phyloP scores from a whole-genome alignment of 1,140 invertebrate species.

The Diplogasteroides magnus region DNA sequence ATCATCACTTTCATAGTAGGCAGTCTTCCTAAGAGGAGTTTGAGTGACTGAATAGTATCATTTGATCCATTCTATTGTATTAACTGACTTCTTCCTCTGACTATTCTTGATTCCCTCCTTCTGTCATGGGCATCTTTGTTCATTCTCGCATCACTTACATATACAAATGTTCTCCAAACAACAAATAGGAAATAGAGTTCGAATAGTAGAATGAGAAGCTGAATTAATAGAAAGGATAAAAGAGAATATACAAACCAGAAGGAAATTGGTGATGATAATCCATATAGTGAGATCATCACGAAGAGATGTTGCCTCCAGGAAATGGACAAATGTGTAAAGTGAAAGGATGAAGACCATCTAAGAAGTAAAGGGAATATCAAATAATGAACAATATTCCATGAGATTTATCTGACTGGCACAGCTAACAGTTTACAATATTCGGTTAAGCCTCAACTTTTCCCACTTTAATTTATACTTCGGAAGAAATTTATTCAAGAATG shows the following conservation, averaged over 20 bases:
- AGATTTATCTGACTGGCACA: neutral
- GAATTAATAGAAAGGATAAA: too few species aligned
- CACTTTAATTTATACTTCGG: too few species aligned
- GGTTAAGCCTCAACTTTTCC: too few species aligned
- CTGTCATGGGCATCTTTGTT: neutral
- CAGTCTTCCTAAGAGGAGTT: too few species aligned
- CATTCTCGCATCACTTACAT: neutral
- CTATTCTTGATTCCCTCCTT: neutral
- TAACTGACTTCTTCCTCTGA: neutral
- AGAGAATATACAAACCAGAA: too few species aligned
- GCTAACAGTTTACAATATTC: neutral
- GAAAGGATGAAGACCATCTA: neutral
- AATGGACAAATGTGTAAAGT: neutral
- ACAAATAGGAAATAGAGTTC: neutral
- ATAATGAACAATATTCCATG: neutral
- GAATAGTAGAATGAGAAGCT: neutral
- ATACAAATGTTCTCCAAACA: neutral
- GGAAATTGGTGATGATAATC: neutral
- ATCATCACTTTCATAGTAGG: too few species aligned
- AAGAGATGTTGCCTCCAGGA: neutral
- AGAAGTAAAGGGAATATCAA: neutral
- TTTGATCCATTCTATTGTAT: too few species aligned
- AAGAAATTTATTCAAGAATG: too few species aligned
- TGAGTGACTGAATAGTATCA: too few species aligned
- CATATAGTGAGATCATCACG: neutral